These are phyloP conservation scores for Lipotes vexillifer DNA, from an alignment of 2,113 vertebrate genomes.

Conservation along the genomic window DNA sequence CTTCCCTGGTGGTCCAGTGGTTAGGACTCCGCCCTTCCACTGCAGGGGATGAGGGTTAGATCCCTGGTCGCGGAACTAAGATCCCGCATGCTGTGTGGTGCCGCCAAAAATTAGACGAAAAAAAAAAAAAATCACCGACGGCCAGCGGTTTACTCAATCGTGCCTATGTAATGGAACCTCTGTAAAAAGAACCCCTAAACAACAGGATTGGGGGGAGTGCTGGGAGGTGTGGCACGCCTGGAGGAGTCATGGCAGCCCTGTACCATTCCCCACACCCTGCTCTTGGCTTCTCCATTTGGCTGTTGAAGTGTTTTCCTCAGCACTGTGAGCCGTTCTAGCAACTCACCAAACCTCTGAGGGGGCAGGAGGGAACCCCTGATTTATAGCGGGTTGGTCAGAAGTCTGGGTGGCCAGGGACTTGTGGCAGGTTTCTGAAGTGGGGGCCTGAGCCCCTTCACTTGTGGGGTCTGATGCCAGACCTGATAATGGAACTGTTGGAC, in stretches of 20 bases:
- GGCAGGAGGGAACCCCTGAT: not conserved
- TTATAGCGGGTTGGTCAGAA: not conserved
- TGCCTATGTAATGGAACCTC: not conserved
- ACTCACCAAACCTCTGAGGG: not conserved
- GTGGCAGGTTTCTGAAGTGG: not conserved
- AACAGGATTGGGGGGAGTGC: accelerated
- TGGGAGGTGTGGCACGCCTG: not conserved
- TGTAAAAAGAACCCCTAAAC: not conserved
- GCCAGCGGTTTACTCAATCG: not conserved
- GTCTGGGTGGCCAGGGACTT: not conserved
- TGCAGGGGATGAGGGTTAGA: not conserved
- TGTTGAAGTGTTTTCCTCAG: not conserved
- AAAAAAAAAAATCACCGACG: not conserved
- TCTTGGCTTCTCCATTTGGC: not conserved
- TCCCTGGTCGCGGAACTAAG: not conserved
- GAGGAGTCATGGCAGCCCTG: not conserved
- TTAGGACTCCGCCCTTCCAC: not conserved
- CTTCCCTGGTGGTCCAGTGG: not conserved
- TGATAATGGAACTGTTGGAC: not conserved
- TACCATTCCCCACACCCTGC: not conserved
- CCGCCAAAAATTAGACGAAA: not conserved
- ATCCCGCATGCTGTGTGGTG: not conserved
- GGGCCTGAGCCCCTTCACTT: not conserved
- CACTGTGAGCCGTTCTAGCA: not conserved
- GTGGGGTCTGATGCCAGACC: not conserved